Evolutionary conservation across 2,797 vertebrate species (phyloP).

Genomic region (Alectoris magna): DNA sequence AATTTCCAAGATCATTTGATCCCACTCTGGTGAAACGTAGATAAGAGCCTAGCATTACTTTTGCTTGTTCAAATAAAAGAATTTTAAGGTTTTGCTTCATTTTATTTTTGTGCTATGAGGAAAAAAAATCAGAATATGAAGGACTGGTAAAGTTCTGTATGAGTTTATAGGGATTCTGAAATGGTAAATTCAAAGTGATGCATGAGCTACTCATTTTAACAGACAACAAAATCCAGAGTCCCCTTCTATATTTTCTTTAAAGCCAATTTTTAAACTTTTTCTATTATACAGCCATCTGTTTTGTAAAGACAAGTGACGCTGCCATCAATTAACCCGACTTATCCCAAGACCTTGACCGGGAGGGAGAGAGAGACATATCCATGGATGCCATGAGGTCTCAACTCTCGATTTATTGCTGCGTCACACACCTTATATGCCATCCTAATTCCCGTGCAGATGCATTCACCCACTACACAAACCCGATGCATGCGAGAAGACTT

Average conservation of each 20-base stretch:
- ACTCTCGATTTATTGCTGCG: no score
- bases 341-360: no score
- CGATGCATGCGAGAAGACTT: no score
- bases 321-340: no score
- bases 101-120: background rate
- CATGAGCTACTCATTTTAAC: background rate
- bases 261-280: background rate
- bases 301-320: background rate
- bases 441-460: no score
- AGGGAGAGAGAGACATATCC: no score
- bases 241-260: background rate
- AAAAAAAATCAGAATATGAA: background rate
- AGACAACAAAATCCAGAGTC: background rate
- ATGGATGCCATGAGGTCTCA: no score
- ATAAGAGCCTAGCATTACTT: background rate
- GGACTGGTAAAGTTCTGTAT: background rate
- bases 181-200: background rate
- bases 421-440: no score
- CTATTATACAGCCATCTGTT: background rate
- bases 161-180: background rate
- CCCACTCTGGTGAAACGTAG: background rate
- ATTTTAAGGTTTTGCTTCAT: background rate
- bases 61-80: background rate
- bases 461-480: no score
- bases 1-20: background rate